phyloP scores from a whole-genome alignment of 1,140 invertebrate species.

The Scaptomyza montana region DNA sequence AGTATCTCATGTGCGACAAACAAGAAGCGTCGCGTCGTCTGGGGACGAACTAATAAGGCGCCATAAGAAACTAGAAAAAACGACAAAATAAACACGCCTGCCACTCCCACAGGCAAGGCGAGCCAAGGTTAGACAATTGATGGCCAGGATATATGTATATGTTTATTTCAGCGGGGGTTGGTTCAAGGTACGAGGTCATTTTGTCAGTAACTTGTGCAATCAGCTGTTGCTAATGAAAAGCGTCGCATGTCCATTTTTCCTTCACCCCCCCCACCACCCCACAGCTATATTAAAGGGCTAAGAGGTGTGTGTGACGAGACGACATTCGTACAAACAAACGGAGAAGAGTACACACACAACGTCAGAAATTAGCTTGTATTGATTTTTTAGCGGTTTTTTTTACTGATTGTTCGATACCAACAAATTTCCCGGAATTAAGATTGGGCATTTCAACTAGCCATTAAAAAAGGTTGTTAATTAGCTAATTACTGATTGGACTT shows the following conservation, averaged over 20 bases:
- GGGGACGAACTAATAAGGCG: slow-evolving; percentile 66
- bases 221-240: slow-evolving; percentile 80
- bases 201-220: slow-evolving; percentile 70
- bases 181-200: slow-evolving; percentile 47
- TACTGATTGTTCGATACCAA: neutral
- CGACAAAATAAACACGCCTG: slow-evolving; percentile 1
- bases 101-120: slow-evolving; percentile 40
- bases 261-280: no score
- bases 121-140: slow-evolving; percentile 68
- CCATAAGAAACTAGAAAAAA: slow-evolving; percentile 44
- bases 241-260: neutral
- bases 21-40: slow-evolving; percentile 38
- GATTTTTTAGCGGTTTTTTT: slow-evolving; percentile 59
- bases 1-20: slow-evolving; percentile 36
- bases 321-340: no score
- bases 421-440: slow-evolving; percentile 25
- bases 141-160: neutral
- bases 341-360: neutral
- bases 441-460: slow-evolving; percentile 1
- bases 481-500: slow-evolving; percentile 45
- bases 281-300: no score
- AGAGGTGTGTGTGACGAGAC: no score
- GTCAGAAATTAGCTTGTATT: slow-evolving; percentile 67
- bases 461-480: slow-evolving; percentile 29
- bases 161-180: neutral